Conservation (phyloP, 1,140 invertebrate species). For the Hypothenemus hampei region DNA sequence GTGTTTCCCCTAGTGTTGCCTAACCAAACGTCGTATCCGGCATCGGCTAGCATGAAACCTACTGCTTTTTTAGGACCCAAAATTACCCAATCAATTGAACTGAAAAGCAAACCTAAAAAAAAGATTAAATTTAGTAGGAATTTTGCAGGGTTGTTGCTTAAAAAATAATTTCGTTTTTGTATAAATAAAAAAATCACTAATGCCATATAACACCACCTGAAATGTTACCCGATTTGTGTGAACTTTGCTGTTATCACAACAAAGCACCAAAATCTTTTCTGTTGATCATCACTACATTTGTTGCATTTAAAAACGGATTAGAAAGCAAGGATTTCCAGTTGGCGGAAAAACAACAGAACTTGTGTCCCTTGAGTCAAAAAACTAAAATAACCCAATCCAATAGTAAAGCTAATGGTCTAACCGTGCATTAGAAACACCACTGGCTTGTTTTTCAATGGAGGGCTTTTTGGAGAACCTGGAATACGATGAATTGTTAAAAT, state of each 20-base stretch:
- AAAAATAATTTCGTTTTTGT: too few relatives aligned
- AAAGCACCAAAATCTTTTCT: too few relatives aligned
- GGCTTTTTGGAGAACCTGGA: neutral
- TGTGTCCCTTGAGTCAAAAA: neutral
- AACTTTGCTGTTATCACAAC: too few relatives aligned
- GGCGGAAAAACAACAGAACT: neutral
- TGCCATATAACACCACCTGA: too few relatives aligned
- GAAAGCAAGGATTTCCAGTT: neutral
- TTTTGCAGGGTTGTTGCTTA: too few relatives aligned
- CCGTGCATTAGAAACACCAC: constrained; percentile 3
- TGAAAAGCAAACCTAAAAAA: constrained; percentile 56
- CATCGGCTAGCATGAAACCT: constrained; percentile 55
- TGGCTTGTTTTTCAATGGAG: neutral
- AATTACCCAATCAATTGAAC: constrained; percentile 67
- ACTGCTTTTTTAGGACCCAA: constrained; percentile 58
- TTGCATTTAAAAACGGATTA: too few relatives aligned
- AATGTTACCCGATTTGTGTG: too few relatives aligned
- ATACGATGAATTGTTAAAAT: constrained; percentile 48
- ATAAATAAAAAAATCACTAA: too few relatives aligned
- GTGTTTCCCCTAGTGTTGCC: constrained; percentile 61
- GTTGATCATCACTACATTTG: too few relatives aligned
- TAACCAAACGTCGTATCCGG: constrained; percentile 72
- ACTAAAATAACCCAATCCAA: neutral
- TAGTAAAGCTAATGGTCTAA: neutral
- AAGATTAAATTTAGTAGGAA: too few relatives aligned